These are phyloP conservation scores for Chymomyza costata DNA, from an alignment of 1,140 invertebrate species.

Conservation along the genomic window DNA sequence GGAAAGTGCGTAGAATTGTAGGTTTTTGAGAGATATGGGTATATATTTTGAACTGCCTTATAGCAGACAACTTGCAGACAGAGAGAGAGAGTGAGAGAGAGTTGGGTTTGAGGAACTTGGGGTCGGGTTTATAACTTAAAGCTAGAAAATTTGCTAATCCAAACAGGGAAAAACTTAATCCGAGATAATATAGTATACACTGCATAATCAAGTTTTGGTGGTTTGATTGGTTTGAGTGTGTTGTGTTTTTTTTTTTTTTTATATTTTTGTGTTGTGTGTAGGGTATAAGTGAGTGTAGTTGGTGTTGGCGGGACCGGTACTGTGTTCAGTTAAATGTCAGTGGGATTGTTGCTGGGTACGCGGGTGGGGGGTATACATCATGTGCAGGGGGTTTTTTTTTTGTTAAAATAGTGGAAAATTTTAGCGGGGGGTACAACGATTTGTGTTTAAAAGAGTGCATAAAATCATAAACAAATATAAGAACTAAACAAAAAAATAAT, in stretches of 20 bases:
- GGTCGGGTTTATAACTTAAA: slow-evolving; percentile 46
- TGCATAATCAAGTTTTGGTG: slow-evolving; percentile 38
- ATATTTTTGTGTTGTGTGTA: slow-evolving; percentile 31
- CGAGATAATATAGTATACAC: slow-evolving; percentile 54
- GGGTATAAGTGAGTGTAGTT: slow-evolving; percentile 23
- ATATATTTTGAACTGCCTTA: too few species aligned
- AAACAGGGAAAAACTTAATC: slow-evolving; percentile 55
- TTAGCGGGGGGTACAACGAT: slow-evolving; percentile 24
- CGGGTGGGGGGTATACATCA: too few species aligned
- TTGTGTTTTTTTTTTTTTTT: slow-evolving; percentile 14
- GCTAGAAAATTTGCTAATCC: slow-evolving; percentile 45
- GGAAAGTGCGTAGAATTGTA: slow-evolving; percentile 36
- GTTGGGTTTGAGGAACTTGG: slow-evolving; percentile 16
- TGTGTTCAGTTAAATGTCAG: slow-evolving; percentile 45
- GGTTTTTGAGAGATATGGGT: slow-evolving; percentile 18
- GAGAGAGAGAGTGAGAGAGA: too few species aligned
- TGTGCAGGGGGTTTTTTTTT: too few species aligned
- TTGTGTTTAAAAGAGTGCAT: slow-evolving; percentile 22
- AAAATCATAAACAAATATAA: background rate
- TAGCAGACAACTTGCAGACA: too few species aligned
- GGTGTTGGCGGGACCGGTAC: slow-evolving; percentile 20
- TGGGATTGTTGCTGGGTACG: too few species aligned
- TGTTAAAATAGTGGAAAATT: slow-evolving; percentile 29
- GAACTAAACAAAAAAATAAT: slow-evolving; percentile 15
- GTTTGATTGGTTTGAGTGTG: slow-evolving; percentile 15